Evolutionary conservation across 2,113 vertebrate species (phyloP).

Genomic region (Cololabis saira): DNA sequence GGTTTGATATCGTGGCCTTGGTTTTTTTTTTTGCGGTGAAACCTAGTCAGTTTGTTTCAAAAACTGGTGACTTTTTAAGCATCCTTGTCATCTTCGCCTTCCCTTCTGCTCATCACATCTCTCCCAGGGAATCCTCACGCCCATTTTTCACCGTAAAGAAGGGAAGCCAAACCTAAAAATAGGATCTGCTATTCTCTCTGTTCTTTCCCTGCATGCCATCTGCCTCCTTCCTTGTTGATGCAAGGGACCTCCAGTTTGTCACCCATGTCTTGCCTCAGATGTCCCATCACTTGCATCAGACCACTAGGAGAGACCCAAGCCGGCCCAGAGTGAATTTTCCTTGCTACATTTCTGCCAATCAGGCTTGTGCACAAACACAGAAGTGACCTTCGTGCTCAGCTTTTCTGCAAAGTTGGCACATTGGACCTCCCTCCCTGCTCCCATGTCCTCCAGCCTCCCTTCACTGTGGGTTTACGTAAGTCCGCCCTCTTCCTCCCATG

Average conservation of each 20-base stretch:
- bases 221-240: neutral
- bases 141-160: slow-evolving; percentile 20
- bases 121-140: slow-evolving; percentile 62
- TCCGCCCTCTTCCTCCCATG: slow-evolving; percentile 34
- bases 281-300: slow-evolving; percentile 8
- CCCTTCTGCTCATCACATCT: slow-evolving; percentile 48
- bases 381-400: slow-evolving; percentile 67
- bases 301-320: neutral
- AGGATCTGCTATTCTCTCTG: slow-evolving; percentile 42
- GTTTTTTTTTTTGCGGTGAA: slow-evolving; percentile 12
- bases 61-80: slow-evolving; percentile 25
- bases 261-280: slow-evolving; percentile 9
- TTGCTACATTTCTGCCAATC: slow-evolving; percentile 14
- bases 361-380: slow-evolving; percentile 31
- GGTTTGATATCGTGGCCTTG: slow-evolving; percentile 5
- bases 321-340: slow-evolving; percentile 14
- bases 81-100: slow-evolving; percentile 38
- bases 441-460: slow-evolving; percentile 37
- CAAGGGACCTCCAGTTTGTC: slow-evolving; percentile 16
- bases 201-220: slow-evolving; percentile 21
- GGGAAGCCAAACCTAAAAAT: slow-evolving; percentile 63
- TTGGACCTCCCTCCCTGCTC: slow-evolving; percentile 37
- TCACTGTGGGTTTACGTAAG: slow-evolving; percentile 32
- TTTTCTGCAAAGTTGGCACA: slow-evolving; percentile 46
- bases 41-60: slow-evolving; percentile 32